Evolutionary conservation across 53 echinoderm and acorn worm species (phyloP), one percentile per base, ranked within the genome.

Genomic region (Echinometra lucunter): DNA sequence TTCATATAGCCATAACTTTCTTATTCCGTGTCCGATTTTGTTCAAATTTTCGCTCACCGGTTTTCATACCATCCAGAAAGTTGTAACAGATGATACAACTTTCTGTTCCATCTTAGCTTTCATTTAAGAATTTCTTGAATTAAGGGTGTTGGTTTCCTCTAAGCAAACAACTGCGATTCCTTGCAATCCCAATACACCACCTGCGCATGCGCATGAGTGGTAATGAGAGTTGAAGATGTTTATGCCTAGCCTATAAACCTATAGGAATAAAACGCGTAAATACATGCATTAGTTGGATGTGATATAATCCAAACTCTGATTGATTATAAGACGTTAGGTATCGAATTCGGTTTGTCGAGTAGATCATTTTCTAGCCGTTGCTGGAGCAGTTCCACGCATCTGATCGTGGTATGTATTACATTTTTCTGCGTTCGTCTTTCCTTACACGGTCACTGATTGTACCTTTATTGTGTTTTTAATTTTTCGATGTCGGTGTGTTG

Each of bases 191-290:
- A 16, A 2, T 32, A 72, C 2, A 1, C 2, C 35, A 34, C 3
- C 11, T 72, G 4, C 72, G 72, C 72, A 72, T 72, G 72, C 72
- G 72, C 72, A 72, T 72, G 72, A 32, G 72, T 72, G 72, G 53
- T 72, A 72, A 32, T 34, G 10, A 1, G 1, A 13, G 53, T 11
- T 53, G 1, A 32, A 35, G 32, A 32, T 35, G 21, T 27, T n/a
- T n/a, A 25, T 9, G 5, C 66, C n/a, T n/a, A n/a, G n/a, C n/a
- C n/a, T n/a, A n/a, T n/a, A n/a, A n/a, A n/a, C n/a, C n/a, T n/a
- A 53, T 1, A 13, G 13, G 28, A 2, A 72, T 72, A 72, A 35
- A 35, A 32, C 35, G 1, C 34, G 11, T n/a, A 30, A 70, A 72
- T 34, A 3, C 0, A 72, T 13, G 72, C 6, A 34, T 13, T 35